Conservation (phyloP, 1,140 invertebrate genomes). For the Drosophila chauvacae region DNA sequence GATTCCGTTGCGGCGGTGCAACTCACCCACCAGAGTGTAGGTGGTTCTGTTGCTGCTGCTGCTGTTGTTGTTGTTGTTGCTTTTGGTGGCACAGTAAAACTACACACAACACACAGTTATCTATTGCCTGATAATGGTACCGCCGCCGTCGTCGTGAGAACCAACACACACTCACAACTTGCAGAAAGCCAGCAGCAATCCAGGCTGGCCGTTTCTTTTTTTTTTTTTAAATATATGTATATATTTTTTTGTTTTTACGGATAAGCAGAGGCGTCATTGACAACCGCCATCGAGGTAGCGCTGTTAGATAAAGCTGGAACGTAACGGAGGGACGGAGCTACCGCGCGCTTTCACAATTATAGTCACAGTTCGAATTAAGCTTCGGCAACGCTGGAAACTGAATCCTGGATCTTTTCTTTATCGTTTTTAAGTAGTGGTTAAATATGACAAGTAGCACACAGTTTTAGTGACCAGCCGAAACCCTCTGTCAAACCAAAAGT, state of each 20-base stretch:
- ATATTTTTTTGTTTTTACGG: constrained; percentile 13
- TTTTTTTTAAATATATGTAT: background rate
- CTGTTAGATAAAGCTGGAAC: constrained; percentile 33
- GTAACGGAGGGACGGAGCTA: background rate
- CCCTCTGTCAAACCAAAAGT: background rate
- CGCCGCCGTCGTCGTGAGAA: constrained; percentile 23
- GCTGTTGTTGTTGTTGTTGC: background rate
- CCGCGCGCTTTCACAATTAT: constrained; percentile 3
- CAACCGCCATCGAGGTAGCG: constrained; percentile 35
- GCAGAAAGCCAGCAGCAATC: constrained; percentile 15
- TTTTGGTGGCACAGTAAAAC: constrained; percentile 42
- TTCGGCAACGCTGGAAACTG: background rate
- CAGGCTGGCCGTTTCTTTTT: constrained; percentile 28
- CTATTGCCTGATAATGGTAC: constrained; percentile 51
- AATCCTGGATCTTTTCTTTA: background rate
- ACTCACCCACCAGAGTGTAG: constrained; percentile 22
- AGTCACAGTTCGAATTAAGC: background rate
- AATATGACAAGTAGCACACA: background rate
- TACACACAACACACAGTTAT: constrained; percentile 43
- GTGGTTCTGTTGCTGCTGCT: background rate
- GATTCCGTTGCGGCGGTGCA: constrained; percentile 26
- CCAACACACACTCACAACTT: constrained; percentile 13
- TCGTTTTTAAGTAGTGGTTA: background rate
- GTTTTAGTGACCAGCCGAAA: background rate
- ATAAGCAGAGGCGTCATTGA: constrained; percentile 49